Base-by-base conservation (phyloP, 2,797 vertebrate species). In the Oreortyx pictus region DNA sequence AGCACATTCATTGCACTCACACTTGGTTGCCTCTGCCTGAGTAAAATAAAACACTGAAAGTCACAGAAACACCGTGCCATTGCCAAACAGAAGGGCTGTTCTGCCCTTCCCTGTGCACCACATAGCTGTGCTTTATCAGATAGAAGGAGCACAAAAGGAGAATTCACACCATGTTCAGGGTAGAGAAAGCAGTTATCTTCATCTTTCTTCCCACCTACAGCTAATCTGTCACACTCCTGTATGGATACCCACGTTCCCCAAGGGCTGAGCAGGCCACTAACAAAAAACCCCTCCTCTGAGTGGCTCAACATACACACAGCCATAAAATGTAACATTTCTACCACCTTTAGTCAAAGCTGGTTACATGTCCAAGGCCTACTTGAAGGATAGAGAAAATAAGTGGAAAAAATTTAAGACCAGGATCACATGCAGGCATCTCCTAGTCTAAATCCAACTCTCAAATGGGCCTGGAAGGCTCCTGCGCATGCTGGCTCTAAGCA, bases 401-500 rank as follows among this genome's bases (percentile, higher is more conserved):
- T 60, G 4, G 82, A 64, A 72, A n/a, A 35, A 6, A 3, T 0
- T 2, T 66, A 33, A 23, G 5, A 4, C 29, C 17, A 20, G 7
- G 19, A n/a, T 2, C 31, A 87, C 14, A 14, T 24, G 14, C 54
- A 64, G 29, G 29, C 7, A 85, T 44, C n/a, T 73, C 75, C 2
- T 4, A 49, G 23, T 29, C 64, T 73, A 74, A 88, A 37, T 14
- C 29, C 20, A 47, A 29, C 39, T 65, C 14, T 68, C 56, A 82
- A 59, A 31, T 43, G 56, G 37, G 44, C 3, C 37, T 64, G 44
- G 57, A 83, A 85, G 29, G 7, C 12, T 91, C 68, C 49, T 37
- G 20, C 4, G 27, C 39, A 11, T 8, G 20, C 46, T 70, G 79
- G 24, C 46, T 72, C 47, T 73, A 27, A 78, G 52, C 0, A 0